Base-by-base conservation (phyloP, 2,888 invertebrate species). In the Dilophus febrilis region DNA sequence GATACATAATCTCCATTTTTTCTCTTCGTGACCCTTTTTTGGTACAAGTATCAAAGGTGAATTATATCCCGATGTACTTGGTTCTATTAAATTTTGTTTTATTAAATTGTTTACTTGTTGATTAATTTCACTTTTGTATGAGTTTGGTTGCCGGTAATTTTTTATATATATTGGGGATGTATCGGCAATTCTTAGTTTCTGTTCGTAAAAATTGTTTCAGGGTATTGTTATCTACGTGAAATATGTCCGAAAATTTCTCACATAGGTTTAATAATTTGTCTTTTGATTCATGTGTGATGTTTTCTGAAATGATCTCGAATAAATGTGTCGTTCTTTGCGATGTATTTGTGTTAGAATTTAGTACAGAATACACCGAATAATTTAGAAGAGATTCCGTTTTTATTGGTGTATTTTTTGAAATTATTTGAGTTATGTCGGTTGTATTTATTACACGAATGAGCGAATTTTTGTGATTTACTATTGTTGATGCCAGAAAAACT, bases 151-250 rank as follows among this genome's bases (percentile, higher is more conserved):
- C 36, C 48, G 35, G 33, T 49, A 49, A 35, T 48, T 50, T 46
- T 48, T 48, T 3, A 47, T 45, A 32, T 47, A 49, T 6, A 47
- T 42, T 11, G 47, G 45, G 18, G 13, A 41, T 3, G 44, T 40
- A 28, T 49, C 45, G 8, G 38, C 40, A 12, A 45, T 13, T 30
- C 35, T 29, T 17, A 49, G 17, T 37, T 45, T 45, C 44, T 49
- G 48, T 41, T 45, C 30, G 32, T 47, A 49, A 40, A 47, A 48
- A 44, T 50, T 51, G 40, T 51, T 50, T 43, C 11, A 45, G 11
- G 33, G 42, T 36, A 26, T 48, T 49, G 7, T 38, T 32, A 35
- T 48, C 42, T 27, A 48, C n/a, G 1, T 38, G 39, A 38, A 49
- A 48, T 27, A 48, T 44, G 38, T 46, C 46, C 5, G 40, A 35